Evolutionary conservation across 2,113 vertebrate species (phyloP).

Genomic region (Callipepla squamata): DNA sequence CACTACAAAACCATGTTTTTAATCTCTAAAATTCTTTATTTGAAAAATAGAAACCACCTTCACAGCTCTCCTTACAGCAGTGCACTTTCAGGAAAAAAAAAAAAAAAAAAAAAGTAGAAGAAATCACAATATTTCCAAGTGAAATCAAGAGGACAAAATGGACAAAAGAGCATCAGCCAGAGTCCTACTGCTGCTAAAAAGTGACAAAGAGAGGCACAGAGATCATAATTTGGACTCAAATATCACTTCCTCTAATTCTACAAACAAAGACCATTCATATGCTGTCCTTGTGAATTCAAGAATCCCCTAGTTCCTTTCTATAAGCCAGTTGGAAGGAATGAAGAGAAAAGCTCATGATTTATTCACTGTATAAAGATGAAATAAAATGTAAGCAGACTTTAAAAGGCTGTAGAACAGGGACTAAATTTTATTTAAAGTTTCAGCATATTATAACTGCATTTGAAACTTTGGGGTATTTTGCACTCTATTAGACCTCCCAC

Average conservation of each 20-base stretch:
- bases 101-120: not conserved
- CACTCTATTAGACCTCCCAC: constrained; percentile 19
- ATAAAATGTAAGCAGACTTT: not conserved
- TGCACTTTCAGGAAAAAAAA: not conserved
- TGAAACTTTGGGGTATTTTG: constrained; percentile 22
- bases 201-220: not conserved
- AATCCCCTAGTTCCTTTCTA: not conserved
- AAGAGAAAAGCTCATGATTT: not conserved
- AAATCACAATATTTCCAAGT: not conserved
- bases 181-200: not conserved
- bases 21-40: not conserved
- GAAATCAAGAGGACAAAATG: not conserved
- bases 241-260: not conserved
- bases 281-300: accelerated
- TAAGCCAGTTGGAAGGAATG: not conserved
- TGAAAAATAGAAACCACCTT: not conserved
- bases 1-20: not conserved
- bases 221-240: not conserved
- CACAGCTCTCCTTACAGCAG: not conserved
- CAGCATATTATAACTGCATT: not conserved
- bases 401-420: not conserved
- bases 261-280: not conserved
- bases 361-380: not conserved
- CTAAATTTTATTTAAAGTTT: not conserved
- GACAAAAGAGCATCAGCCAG: not conserved